Base-by-base conservation (phyloP, 2,113 vertebrate genomes). In the Potamarius usumacintae region DNA sequence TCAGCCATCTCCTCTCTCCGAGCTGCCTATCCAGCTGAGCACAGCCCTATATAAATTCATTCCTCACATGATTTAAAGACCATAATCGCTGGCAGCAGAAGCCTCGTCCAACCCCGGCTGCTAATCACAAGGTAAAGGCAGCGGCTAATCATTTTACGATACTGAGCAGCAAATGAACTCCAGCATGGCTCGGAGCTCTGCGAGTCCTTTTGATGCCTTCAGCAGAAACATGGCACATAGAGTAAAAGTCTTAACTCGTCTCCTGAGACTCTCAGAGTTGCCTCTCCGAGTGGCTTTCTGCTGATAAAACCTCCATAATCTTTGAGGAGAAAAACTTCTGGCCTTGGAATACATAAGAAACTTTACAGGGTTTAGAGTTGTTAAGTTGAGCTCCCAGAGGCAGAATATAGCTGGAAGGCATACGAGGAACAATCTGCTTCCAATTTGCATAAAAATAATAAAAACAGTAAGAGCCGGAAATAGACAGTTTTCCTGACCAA, bases 71-170 rank as follows among this genome's bases (percentile, higher is more conserved):
- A 87, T 88, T 74, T 74, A 72, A 85, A 55, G 83, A 83, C 34
- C 52, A 65, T 85, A 82, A 83, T n/a, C 87, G 89, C 83, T 82
- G 86, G 83, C 77, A 84, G 87, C 84, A 50, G 69, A 60, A 84
- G 63, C 20, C 55, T 53, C 76, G 30, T 80, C 55, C 82, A 48
- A 58, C 71, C 57, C 72, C 57, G 57, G 34, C 84, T 79, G 60
- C 76, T 89, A 77, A 89, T 85, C 74, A 81, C 88, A 83, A 30
- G 25, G 62, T 85, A 69, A 86, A 81, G 42, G 58, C 77, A 85
- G 85, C 71, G 55, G 80, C 42, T 62, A 84, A 88, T 85, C 60
- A 58, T 65, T 86, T 82, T 83, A 82, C 34, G 69, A 85, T 85
- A 89, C 27, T 65, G 78, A 67, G 57, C 48, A 88, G 74, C 82